Evolutionary conservation across 2,888 invertebrate genomes (phyloP), one percentile per base, ranked within the genome.

Genomic region (Monoplex corrugatus): DNA sequence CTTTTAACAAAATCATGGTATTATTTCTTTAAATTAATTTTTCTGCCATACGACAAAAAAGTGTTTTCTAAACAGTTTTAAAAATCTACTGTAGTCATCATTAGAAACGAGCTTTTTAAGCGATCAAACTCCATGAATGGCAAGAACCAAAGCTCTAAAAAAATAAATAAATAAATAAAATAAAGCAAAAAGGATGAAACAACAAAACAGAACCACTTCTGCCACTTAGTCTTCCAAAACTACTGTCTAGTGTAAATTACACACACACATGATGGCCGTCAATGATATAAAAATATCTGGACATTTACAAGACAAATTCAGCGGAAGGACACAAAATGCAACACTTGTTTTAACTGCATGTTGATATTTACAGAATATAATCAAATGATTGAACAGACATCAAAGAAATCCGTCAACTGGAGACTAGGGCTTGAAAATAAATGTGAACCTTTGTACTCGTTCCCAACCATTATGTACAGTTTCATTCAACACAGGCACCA

Each of bases 401-500:
- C 32, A 72, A 72, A 10, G 28, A 35, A 35, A 32, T 40, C 16
- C 35, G 44, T 28, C 80, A 43, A 80, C 8, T 8, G 23, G 32
- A 13, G 78, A 80, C 78, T 40, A 80, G 78, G 40, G 28, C 40
- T 43, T 40, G 13, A 35, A 72, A 72, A 35, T 35, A 3, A 40
- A 80, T 43, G 78, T 43, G 40, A 80, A 80, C 40, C 78, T 43
- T 80, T 80, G 40, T 38, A 38, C 23, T 43, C 43, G 23, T 80
- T 80, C 78, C 32, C 78, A 80, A 40, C 43, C 78, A 80, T 6
- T 80, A 80, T 43, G 32, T 80, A 80, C 78, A 80, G 28, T 40
- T 43, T 13, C 35, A 72, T 5, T 43, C 35, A 80, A 28, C 40
- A 19, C 38, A 43, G 32, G 8, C 78, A 80, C 78, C 43, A 43